These are phyloP conservation scores for Glaucomys volans DNA, from an alignment of 2,113 vertebrate genomes.

Conservation along the genomic window DNA sequence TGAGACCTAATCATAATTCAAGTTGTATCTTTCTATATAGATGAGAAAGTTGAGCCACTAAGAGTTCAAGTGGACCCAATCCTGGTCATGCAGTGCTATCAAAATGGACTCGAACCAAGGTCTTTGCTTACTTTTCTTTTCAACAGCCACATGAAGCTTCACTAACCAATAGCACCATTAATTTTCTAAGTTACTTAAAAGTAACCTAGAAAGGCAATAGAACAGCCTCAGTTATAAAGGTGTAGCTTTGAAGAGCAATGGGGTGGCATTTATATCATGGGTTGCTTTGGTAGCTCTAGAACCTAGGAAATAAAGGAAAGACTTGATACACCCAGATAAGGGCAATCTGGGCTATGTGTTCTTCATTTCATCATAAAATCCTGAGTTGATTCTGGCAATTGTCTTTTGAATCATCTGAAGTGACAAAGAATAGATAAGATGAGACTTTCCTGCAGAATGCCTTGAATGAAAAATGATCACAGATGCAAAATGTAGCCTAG, in stretches of 20 bases:
- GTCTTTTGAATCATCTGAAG: not conserved
- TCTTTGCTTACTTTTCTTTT: constrained; percentile 28
- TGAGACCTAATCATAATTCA: not conserved
- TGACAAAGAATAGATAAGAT: not conserved
- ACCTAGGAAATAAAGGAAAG: not conserved
- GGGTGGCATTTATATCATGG: not conserved
- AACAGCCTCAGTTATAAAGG: not conserved
- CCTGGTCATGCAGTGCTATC: not conserved
- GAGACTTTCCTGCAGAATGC: not conserved
- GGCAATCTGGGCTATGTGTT: not conserved
- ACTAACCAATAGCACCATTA: not conserved
- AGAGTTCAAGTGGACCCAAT: not conserved
- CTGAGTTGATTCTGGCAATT: not conserved
- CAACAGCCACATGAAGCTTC: not conserved
- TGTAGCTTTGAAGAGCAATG: not conserved
- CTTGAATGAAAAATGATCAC: constrained; percentile 10
- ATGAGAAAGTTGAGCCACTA: not conserved
- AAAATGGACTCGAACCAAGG: not conserved
- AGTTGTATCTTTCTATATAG: not conserved
- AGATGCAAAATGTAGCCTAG: not conserved
- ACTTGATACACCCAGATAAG: not conserved
- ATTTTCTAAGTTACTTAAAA: not conserved
- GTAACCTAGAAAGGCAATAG: not conserved
- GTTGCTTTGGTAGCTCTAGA: not conserved
- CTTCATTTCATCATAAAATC: not conserved